Base-by-base conservation (phyloP, 2,888 invertebrate genomes). In the Agrochola lychnidis region DNA sequence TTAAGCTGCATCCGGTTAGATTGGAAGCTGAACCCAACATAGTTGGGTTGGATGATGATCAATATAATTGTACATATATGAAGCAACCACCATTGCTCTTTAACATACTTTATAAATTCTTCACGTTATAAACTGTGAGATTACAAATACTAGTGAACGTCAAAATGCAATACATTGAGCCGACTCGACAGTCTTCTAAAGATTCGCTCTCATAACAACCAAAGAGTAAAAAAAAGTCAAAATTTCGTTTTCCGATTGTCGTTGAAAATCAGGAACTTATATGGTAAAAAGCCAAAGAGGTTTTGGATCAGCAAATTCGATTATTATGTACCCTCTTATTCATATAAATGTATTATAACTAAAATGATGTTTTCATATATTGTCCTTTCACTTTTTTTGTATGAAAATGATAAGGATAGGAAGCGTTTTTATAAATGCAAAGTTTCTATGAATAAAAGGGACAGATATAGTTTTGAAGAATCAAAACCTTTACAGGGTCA, bases 121-220 rank as follows among this genome's bases (percentile, higher is more conserved):
- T 25, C 68, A 85, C 71, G 22, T n/a, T 69, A 7, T 12, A 70
- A 71, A 71, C 36, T 36, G 73, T 83, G 81, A 83, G 88, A 79
- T 79, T 82, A 84, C 72, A 78, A 74, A 63, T 64, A 56, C 73
- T 72, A 78, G 69, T 78, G 56, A 78, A 82, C n/a, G 42, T 57
- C 30, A 57, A 86, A 86, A 86, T 87, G 86, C 86, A 85, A 72
- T 66, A 76, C 61, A 80, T 85, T 88, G 89, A 87, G 87, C 86
- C 67, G 69, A 64, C 56, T 53, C 57, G 22, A 70, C 66, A 74
- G 68, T 79, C 68, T 61, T 61, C 25, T 42, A 66, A 12, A 80
- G 25, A 81, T 48, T 67, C 59, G n/a, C 25, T 59, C 63, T n/a
- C 40, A 59, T 45, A 59, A 83, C 79, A 79, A 70, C 48, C 70